Conservation (phyloP, 2,888 invertebrate genomes). For the Drosophila atripex region DNA sequence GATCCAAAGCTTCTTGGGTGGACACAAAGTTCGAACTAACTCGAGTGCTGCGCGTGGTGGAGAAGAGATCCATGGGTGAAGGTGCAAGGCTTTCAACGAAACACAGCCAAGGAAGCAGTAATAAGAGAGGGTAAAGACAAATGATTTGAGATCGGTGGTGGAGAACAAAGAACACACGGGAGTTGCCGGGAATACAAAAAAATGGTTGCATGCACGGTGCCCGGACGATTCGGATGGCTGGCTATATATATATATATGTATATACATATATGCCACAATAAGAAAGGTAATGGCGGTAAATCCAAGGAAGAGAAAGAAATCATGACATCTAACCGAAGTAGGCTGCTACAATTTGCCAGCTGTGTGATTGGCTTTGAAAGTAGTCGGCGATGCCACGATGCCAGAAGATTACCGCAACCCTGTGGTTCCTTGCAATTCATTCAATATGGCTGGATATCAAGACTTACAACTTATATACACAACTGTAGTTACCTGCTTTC, state of each 20-base stretch:
- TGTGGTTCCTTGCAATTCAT: conserved; percentile 69
- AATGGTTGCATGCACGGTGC: conserved; percentile 64
- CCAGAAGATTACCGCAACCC: conserved; percentile 69
- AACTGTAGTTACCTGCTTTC: conserved; percentile 86
- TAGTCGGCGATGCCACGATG: conserved; percentile 65
- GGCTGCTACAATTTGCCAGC: conserved; percentile 66
- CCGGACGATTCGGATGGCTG: conserved; percentile 45
- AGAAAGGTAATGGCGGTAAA: conserved; percentile 51
- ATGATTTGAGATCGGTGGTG: conserved; percentile 50
- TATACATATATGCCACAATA: conserved; percentile 49
- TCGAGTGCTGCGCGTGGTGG: conserved; percentile 44
- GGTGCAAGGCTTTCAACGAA: conserved; percentile 57
- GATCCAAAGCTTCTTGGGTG: conserved; percentile 43
- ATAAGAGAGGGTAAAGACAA: conserved; percentile 44
- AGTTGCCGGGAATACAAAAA: conserved; percentile 55
- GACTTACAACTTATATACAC: conserved; percentile 69
- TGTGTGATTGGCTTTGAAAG: conserved; percentile 66
- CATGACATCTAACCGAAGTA: conserved; percentile 67
- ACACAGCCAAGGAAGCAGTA: conserved; percentile 58
- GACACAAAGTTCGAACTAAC: conserved; percentile 43
- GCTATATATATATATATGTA: conserved; percentile 36
- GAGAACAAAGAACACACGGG: conserved; percentile 55
- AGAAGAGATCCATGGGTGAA: conserved; percentile 53
- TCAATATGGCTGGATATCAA: conserved; percentile 61
- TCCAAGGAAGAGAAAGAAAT: conserved; percentile 48